phyloP scores from a whole-genome alignment of 2,888 invertebrate genomes.

The Perizoma flavofasciatum region DNA sequence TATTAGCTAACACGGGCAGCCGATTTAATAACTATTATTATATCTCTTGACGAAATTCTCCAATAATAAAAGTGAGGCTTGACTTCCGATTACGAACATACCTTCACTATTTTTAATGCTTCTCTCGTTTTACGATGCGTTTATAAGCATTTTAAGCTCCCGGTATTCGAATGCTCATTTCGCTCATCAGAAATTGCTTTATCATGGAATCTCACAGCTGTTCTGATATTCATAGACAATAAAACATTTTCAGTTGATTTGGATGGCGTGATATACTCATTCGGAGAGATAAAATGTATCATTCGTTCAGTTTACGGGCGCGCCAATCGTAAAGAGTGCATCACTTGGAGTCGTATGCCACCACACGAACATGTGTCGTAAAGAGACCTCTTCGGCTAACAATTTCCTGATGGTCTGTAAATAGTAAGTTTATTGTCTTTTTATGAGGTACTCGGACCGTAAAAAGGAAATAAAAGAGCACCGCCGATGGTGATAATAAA shows the following conservation, averaged over 20 bases:
- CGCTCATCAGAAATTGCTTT: conserved; percentile 23
- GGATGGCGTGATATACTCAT: conserved; percentile 58
- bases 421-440: conserved; percentile 85
- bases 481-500: conserved; percentile 85
- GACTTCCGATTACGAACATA: conserved; percentile 47
- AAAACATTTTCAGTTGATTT: conserved; percentile 52
- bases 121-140: conserved; percentile 50
- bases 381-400: conserved; percentile 84
- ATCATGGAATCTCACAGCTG: conserved; percentile 5
- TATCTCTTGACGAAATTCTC: conserved; percentile 72
- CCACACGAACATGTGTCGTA: conserved; percentile 81
- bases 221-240: conserved; percentile 41
- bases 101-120: conserved; percentile 47
- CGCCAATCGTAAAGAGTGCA: conserved; percentile 81
- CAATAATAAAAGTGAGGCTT: conserved; percentile 62
- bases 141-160: conserved; percentile 23
- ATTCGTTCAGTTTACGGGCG: conserved; percentile 73
- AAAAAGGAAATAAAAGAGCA: conserved; percentile 85
- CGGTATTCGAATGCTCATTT: conserved; percentile 32
- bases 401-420: conserved; percentile 85
- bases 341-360: conserved; percentile 61
- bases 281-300: conserved; percentile 71
- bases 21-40: conserved; percentile 81
- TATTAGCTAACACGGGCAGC: conserved; percentile 76
- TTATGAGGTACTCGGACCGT: conserved; percentile 85